A percentile compares a stretch with the other conserved stretches of the same genome.
These are phyloP conservation scores for Nesidiocoris tenuis DNA, from an alignment of 2,888 invertebrate genomes.

Conservation along the genomic window DNA sequence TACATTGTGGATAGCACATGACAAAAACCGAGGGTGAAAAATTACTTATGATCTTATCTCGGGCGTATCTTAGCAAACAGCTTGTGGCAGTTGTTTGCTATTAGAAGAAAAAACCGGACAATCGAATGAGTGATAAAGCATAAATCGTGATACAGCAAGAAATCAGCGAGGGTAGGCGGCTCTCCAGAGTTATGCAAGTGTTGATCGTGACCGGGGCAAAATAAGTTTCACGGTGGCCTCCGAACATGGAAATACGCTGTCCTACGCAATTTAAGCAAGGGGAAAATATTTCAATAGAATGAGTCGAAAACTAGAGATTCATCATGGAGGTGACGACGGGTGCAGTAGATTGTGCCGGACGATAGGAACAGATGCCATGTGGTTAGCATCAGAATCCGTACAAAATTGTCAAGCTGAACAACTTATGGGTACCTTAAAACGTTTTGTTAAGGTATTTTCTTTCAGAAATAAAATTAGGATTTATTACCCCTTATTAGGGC, in stretches of 20 bases:
- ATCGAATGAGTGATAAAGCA: conserved; percentile 1
- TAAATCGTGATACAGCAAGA: conserved; percentile 31
- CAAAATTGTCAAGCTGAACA: too few species aligned
- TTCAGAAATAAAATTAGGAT: too few species aligned
- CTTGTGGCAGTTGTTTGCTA: not conserved
- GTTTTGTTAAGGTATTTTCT: too few species aligned
- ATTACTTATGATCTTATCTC: not conserved
- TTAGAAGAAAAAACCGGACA: not conserved
- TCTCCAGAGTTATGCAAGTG: conserved; percentile 11
- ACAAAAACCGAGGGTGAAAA: too few species aligned
- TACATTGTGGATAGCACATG: too few species aligned
- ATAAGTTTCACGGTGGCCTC: conserved; percentile 17
- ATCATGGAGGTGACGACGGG: too few species aligned
- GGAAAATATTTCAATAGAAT: conserved; percentile 12
- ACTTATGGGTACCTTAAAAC: too few species aligned
- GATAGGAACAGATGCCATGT: too few species aligned
- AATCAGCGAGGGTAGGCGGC: conserved; percentile 22
- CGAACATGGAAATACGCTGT: not conserved
- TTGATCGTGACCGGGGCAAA: conserved; percentile 23
- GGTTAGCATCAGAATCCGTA: too few species aligned
- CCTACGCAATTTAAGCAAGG: conserved; percentile 12
- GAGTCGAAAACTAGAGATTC: too few species aligned
- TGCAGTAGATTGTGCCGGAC: too few species aligned
- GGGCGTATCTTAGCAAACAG: not conserved
- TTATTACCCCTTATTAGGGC: too few species aligned